Conservation (phyloP, 2,113 vertebrate genomes). For the Tragelaphus buxtoni region DNA sequence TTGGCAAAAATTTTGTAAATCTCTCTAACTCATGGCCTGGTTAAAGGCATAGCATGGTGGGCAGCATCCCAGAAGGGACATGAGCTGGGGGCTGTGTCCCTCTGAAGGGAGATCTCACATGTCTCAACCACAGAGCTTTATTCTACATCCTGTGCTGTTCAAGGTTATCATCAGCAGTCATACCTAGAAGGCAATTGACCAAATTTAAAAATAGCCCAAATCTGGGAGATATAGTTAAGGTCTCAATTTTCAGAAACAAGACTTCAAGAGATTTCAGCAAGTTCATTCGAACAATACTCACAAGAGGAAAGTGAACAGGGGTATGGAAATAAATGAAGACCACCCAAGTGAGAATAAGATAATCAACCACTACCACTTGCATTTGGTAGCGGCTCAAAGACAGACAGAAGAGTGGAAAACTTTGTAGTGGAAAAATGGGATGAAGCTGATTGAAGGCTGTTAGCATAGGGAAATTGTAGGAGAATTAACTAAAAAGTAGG, state of each 20-base stretch:
- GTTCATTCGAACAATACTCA: neutral
- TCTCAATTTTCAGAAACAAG: neutral
- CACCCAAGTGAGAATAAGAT: neutral
- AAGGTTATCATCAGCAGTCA: neutral
- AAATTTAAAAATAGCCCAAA: neutral
- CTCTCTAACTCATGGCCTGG: neutral
- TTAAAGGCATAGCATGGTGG: neutral
- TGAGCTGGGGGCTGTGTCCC: neutral
- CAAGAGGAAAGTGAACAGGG: neutral
- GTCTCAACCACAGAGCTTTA: neutral
- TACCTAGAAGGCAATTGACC: neutral
- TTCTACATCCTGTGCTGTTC: neutral
- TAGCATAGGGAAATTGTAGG: neutral
- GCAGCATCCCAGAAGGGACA: fast-evolving
- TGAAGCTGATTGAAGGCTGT: fast-evolving
- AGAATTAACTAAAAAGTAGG: no score
- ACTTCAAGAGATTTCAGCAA: neutral
- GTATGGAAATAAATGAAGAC: neutral
- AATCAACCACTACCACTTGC: neutral
- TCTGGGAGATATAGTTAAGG: neutral
- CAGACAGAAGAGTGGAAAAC: neutral
- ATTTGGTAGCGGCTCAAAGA: neutral
- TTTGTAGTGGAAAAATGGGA: neutral
- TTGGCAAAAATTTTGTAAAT: neutral
- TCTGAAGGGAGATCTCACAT: neutral